Conservation (phyloP, 2,888 invertebrate genomes). For the Mimas tiliae region DNA sequence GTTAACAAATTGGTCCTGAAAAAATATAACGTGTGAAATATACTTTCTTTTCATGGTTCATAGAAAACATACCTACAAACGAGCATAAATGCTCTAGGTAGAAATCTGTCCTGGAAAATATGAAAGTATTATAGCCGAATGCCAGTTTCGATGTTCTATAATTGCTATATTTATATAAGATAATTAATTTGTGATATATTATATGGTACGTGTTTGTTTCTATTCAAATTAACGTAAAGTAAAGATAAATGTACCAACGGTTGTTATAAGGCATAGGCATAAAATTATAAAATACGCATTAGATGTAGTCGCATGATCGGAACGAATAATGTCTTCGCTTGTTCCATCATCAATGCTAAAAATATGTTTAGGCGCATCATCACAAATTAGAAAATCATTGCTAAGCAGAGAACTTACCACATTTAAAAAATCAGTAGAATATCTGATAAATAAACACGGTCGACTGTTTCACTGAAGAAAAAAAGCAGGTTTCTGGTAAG, state of each 20-base stretch:
- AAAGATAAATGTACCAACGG: no score
- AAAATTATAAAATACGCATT: neutral
- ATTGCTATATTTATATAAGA: no score
- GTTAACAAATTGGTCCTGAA: neutral
- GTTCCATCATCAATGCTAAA: neutral
- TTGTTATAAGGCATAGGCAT: no score
- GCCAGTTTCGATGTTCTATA: neutral
- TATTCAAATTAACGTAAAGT: neutral
- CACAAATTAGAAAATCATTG: conserved; percentile 16
- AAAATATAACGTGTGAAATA: neutral
- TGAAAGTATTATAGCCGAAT: neutral
- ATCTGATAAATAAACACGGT: conserved; percentile 34
- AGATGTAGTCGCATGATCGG: neutral
- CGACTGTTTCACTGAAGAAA: conserved; percentile 10
- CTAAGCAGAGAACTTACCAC: conserved; percentile 48
- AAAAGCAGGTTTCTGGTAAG: conserved; percentile 14
- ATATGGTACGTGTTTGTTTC: neutral
- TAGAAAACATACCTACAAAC: neutral
- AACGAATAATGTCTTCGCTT: neutral
- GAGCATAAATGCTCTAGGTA: neutral
- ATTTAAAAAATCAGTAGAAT: conserved; percentile 38
- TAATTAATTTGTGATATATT: no score
- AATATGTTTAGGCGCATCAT: neutral
- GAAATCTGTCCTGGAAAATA: neutral
- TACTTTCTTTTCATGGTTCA: neutral